A percentile compares a stretch with the other conserved stretches of the same genome.
Evolutionary conservation across 2,888 invertebrate species (phyloP).

Genomic region (Dasysyrphus albostriatus): DNA sequence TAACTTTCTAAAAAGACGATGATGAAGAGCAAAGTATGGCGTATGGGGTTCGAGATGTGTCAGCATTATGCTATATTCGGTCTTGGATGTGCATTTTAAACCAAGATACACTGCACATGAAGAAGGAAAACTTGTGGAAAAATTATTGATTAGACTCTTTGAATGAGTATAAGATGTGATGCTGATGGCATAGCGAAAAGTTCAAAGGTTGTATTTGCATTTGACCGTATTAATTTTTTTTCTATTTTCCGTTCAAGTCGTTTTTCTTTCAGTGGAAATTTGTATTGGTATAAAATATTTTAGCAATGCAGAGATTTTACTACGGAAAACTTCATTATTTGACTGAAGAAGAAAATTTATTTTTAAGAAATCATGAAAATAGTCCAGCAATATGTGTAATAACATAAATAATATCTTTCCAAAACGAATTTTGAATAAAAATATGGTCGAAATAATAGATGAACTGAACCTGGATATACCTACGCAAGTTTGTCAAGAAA

Average conservation of each 20-base stretch:
- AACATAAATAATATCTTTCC: no score
- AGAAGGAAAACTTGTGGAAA: constrained; percentile 16
- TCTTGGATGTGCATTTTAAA: constrained; percentile 13
- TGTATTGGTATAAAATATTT: background rate
- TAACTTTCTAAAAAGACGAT: constrained; percentile 21
- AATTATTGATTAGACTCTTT: constrained; percentile 46
- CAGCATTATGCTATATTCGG: constrained; percentile 22
- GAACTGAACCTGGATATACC: no score
- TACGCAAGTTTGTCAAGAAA: no score
- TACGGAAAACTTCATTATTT: background rate
- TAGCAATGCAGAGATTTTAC: background rate
- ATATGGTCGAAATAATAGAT: no score
- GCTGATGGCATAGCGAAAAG: constrained; percentile 28
- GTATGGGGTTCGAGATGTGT: constrained; percentile 36
- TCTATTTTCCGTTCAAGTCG: background rate
- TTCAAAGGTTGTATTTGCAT: constrained; percentile 42
- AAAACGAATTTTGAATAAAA: no score
- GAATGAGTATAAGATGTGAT: background rate
- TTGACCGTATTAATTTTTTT: constrained; percentile 8
- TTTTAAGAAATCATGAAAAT: no score
- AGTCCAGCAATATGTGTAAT: no score
- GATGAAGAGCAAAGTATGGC: constrained; percentile 9
- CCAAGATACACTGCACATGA: constrained; percentile 34
- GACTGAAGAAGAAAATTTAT: background rate
- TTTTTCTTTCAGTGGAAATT: background rate